phyloP scores from a whole-genome alignment of 1,140 invertebrate genomes.

The Aphelinus certus region DNA sequence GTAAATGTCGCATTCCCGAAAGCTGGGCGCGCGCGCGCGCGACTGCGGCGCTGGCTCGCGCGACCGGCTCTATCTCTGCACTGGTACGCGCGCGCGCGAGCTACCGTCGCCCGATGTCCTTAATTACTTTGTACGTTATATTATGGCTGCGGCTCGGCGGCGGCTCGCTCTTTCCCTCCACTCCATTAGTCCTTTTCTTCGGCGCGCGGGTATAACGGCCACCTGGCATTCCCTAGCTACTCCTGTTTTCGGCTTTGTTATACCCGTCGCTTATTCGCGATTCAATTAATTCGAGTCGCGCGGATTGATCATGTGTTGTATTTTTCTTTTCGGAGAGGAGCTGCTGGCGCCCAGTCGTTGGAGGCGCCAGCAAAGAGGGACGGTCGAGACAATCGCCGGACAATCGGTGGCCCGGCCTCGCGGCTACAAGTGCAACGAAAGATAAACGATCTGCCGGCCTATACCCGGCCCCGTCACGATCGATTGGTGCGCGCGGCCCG shows the following conservation, averaged over 20 bases:
- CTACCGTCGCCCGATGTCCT: slow-evolving; percentile 64
- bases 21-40: slow-evolving; percentile 37
- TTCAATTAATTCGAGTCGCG: slow-evolving; percentile 26
- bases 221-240: slow-evolving; percentile 29
- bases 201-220: slow-evolving; percentile 26
- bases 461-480: neutral
- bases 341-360: too few species aligned
- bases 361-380: neutral
- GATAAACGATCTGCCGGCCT: too few species aligned
- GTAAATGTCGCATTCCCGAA: slow-evolving; percentile 65
- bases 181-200: slow-evolving; percentile 40
- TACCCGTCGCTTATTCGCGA: slow-evolving; percentile 33
- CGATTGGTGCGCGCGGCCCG: neutral
- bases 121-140: slow-evolving; percentile 68
- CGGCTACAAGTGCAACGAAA: too few species aligned
- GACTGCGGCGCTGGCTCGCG: neutral
- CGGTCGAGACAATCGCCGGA: neutral
- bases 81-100: slow-evolving; percentile 17
- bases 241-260: slow-evolving; percentile 39
- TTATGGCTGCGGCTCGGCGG: slow-evolving; percentile 49
- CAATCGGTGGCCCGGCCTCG: too few species aligned
- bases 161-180: slow-evolving; percentile 1
- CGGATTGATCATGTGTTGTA: too few species aligned
- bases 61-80: slow-evolving; percentile 20
- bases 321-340: too few species aligned